phyloP scores from a whole-genome alignment of 2,888 invertebrate genomes.

The Aspidapion aeneum region DNA sequence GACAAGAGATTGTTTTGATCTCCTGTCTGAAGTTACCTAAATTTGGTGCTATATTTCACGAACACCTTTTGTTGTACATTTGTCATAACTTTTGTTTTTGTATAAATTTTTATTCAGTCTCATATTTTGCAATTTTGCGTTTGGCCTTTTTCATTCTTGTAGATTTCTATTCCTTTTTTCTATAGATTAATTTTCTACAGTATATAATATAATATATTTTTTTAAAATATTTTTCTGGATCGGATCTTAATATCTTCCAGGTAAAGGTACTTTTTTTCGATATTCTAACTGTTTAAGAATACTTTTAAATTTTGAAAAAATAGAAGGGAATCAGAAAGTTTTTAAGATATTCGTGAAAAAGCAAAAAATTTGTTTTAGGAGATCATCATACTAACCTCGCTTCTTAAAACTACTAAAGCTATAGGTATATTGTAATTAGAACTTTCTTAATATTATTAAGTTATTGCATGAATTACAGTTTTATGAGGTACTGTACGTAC shows the following conservation, averaged over 20 bases:
- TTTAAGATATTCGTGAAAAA: constrained; percentile 20
- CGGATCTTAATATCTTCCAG: too few species aligned
- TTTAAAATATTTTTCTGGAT: too few species aligned
- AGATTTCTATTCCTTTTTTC: too few species aligned
- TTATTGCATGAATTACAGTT: constrained; percentile 54
- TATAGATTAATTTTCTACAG: too few species aligned
- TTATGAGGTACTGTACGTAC: constrained; percentile 53
- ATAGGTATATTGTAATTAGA: constrained; percentile 50
- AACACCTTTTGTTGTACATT: constrained; percentile 13
- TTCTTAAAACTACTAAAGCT: constrained; percentile 49
- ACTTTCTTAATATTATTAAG: constrained; percentile 49
- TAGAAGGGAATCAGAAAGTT: too few species aligned
- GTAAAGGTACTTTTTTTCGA: too few species aligned
- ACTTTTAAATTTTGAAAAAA: too few species aligned
- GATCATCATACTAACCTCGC: constrained; percentile 46
- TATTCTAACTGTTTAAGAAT: not conserved
- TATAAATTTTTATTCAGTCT: constrained; percentile 1
- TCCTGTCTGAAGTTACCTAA: constrained; percentile 11
- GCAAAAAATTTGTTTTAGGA: constrained; percentile 25
- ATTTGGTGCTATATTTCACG: constrained; percentile 19
- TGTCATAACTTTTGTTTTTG: too few species aligned
- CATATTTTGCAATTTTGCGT: constrained; percentile 7
- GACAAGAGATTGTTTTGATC: constrained; percentile 7
- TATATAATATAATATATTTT: too few species aligned
- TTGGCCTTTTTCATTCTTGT: not conserved